Percentiles rank a stretch among this genome's conserved stretches.
Conservation (phyloP, 2,113 vertebrate genomes). For the Semicossyphus pulcher region DNA sequence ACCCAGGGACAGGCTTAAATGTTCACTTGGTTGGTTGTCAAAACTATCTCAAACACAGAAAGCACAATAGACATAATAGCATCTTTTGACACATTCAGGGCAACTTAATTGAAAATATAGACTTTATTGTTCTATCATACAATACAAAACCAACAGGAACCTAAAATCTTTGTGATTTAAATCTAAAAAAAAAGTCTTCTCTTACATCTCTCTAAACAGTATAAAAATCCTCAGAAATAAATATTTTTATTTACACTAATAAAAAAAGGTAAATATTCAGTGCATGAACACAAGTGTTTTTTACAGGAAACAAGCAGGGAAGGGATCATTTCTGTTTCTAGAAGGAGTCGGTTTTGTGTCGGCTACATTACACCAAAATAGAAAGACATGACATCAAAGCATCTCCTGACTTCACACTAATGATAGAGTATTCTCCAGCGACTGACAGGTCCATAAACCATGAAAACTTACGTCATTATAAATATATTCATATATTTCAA, state of each 20-base stretch:
- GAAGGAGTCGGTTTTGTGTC: slow-evolving; percentile 32
- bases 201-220: slow-evolving; percentile 71
- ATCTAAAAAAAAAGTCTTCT: slow-evolving; percentile 66
- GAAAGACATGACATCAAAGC: slow-evolving; percentile 46
- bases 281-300: slow-evolving; percentile 79
- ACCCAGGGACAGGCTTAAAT: slow-evolving; percentile 77
- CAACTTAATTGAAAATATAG: slow-evolving; percentile 85
- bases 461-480: slow-evolving; percentile 74
- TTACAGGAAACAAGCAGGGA: slow-evolving; percentile 61
- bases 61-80: slow-evolving; percentile 53
- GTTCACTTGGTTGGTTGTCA: slow-evolving; percentile 75
- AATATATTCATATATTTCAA: slow-evolving; percentile 81
- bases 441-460: slow-evolving; percentile 59
- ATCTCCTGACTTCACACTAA: slow-evolving; percentile 51
- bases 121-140: slow-evolving; percentile 85
- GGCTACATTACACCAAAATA: slow-evolving; percentile 54
- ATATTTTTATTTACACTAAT: slow-evolving; percentile 83
- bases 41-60: slow-evolving; percentile 66
- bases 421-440: slow-evolving; percentile 51
- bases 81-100: slow-evolving; percentile 68
- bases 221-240: slow-evolving; percentile 83
- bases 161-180: slow-evolving; percentile 73
- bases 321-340: slow-evolving; percentile 51
- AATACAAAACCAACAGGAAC: slow-evolving; percentile 76
- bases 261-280: slow-evolving; percentile 80